Evolutionary conservation across 2,797 vertebrate species (phyloP).

Genomic region (Emydoidea blandingii): DNA sequence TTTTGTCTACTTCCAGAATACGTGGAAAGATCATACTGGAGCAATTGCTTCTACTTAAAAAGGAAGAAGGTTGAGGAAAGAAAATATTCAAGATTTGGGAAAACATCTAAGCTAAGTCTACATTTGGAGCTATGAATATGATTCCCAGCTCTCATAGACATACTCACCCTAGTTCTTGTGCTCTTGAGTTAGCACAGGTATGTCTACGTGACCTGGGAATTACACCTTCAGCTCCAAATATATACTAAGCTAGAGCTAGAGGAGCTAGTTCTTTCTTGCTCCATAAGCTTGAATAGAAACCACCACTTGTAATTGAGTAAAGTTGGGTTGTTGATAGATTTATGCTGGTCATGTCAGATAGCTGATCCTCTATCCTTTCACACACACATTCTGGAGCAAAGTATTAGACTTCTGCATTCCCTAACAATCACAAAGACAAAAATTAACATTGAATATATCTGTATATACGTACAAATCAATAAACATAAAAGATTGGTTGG

Average conservation of each 20-base stretch:
- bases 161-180: neutral
- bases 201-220: neutral
- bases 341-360: neutral
- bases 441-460: neutral
- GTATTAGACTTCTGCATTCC: neutral
- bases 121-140: neutral
- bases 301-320: neutral
- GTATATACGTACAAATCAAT: neutral
- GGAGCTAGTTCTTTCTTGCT: neutral
- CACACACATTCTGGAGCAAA: neutral
- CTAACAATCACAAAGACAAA: neutral
- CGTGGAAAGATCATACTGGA: neutral
- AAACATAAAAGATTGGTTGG: neutral
- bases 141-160: neutral
- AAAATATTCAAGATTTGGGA: neutral
- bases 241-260: neutral
- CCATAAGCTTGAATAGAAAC: neutral
- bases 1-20: neutral
- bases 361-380: neutral
- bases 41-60: neutral
- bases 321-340: neutral
- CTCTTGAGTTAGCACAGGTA: neutral
- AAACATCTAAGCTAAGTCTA: neutral
- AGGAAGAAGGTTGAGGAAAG: neutral
- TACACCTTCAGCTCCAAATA: neutral